Base-by-base conservation (phyloP, 1,140 invertebrate genomes). In the Teleopsis dalmanni region DNA sequence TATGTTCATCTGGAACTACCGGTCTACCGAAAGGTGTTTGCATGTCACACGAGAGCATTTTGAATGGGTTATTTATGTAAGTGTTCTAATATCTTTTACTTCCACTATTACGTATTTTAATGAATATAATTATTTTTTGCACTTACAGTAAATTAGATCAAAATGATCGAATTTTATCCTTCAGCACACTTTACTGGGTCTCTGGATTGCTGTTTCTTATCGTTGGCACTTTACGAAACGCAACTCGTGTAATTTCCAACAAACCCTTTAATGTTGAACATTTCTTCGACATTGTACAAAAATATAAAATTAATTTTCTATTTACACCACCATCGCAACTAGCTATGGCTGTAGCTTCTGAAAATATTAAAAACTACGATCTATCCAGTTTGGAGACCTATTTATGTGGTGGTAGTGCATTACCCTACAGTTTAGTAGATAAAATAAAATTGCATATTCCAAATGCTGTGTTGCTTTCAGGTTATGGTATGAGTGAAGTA, bases 1-100 rank as follows among this genome's bases (percentile, higher is more conserved):
- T 74, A 14, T 73, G 66, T 50, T 75, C 83, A 3, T 85, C 82
- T 36, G 84, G 84, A 9, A 86, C 85, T 4, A 87, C 84, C 21
- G 83, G 85, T 46, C 63, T 76, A 14, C 84, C 86, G 2, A 88
- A 88, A 70, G 84, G 84, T 16, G 85, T 86, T 1, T 81, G 84
- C 70, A 71, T 85, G 13, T 80, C 82, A 2, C 55, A 56, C 22
- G 52, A 47, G 1, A 50, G 43, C 3, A 53, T 62, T 1, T 34
- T 62, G 0, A 35, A 45, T 45, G 43, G 19, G 0, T 11, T 13
- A 4, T 16, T 51, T 51, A 16, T 45, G 51, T 34, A 33, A 45
- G 29, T 16, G n/a, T n/a, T n/a, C n/a, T n/a, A n/a, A n/a, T n/a
- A 14, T 10, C 8, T 7, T n/a, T 6, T 7, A 19, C 6, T 7